phyloP scores from a whole-genome alignment of 2,888 invertebrate genomes.

The Coecobrya sp. region DNA sequence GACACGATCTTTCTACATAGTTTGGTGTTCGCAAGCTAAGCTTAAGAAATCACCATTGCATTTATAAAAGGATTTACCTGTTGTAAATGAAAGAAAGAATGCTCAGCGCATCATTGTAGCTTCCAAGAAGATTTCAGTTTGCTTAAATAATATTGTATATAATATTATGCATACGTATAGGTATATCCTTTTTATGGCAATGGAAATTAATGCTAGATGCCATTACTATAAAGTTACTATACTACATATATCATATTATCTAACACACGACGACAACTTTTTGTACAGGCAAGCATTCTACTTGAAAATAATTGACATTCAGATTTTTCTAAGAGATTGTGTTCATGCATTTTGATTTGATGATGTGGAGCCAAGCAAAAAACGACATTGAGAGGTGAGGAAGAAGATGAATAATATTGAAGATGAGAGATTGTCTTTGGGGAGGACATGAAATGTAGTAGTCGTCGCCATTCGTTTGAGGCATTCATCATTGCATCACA shows the following conservation, averaged over 20 bases:
- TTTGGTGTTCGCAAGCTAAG: background rate
- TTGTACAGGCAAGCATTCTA: background rate
- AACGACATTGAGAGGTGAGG: background rate
- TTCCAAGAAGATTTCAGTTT: too few relatives aligned
- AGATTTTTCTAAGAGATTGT: slow-evolving; percentile 61
- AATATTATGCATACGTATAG: background rate
- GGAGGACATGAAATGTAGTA: slow-evolving; percentile 57
- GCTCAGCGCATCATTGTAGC: background rate
- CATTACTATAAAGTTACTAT: background rate
- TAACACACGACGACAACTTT: slow-evolving; percentile 12
- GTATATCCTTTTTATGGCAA: background rate
- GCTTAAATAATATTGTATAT: too few relatives aligned
- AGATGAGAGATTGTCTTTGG: slow-evolving; percentile 69
- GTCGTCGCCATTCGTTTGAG: slow-evolving; percentile 9
- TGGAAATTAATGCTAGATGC: background rate
- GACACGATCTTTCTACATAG: background rate
- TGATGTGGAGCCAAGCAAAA: slow-evolving; percentile 58
- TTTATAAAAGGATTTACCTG: background rate
- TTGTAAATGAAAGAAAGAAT: background rate
- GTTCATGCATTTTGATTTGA: slow-evolving; percentile 54
- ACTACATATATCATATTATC: background rate
- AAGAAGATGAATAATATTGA: slow-evolving; percentile 28
- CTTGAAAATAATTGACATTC: background rate
- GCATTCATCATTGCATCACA: slow-evolving; percentile 39
- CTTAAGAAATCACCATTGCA: background rate